Conservation (phyloP, 1,140 invertebrate species). For the Leguminivora glycinivorella region DNA sequence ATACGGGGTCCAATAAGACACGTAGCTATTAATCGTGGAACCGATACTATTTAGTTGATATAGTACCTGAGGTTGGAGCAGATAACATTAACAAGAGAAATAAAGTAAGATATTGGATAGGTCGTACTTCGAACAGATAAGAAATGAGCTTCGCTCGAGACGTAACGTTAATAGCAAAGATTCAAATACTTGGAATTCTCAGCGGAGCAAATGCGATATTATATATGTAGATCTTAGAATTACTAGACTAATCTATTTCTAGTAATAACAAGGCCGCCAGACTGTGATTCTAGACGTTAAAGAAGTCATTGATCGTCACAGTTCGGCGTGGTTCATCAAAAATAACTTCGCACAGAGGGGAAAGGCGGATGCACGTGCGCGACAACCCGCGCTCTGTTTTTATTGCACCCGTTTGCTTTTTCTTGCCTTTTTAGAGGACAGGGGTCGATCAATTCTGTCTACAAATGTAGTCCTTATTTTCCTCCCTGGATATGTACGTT, state of each 20-base stretch:
- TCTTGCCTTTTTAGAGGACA: conserved; percentile 17
- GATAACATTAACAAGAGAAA: conserved; percentile 15
- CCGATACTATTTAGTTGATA: neutral
- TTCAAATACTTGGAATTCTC: neutral
- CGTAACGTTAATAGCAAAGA: conserved; percentile 2
- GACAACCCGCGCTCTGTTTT: conserved; percentile 57
- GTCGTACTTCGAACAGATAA: neutral
- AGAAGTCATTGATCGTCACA: conserved; percentile 31
- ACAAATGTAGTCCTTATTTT: too few relatives aligned
- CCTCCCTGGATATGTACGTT: too few relatives aligned
- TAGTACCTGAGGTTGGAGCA: neutral
- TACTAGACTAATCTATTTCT: conserved; percentile 7
- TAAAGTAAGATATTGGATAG: neutral
- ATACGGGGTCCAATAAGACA: conserved; percentile 4
- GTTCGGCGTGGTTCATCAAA: conserved; percentile 39
- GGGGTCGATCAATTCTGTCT: too few relatives aligned
- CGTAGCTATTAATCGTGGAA: conserved; percentile 1
- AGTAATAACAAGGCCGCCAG: conserved; percentile 24
- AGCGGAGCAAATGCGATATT: neutral
- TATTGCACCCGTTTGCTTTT: conserved; percentile 44
- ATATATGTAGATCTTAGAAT: neutral
- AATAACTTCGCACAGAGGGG: conserved; percentile 68
- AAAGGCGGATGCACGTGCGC: conserved; percentile 72
- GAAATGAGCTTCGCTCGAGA: neutral
- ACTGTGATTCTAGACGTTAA: conserved; percentile 7